Percentiles rank a stretch among this genome's conserved stretches.
phyloP scores from a whole-genome alignment of 1,140 invertebrate genomes.

The Probaryconus sp. region DNA sequence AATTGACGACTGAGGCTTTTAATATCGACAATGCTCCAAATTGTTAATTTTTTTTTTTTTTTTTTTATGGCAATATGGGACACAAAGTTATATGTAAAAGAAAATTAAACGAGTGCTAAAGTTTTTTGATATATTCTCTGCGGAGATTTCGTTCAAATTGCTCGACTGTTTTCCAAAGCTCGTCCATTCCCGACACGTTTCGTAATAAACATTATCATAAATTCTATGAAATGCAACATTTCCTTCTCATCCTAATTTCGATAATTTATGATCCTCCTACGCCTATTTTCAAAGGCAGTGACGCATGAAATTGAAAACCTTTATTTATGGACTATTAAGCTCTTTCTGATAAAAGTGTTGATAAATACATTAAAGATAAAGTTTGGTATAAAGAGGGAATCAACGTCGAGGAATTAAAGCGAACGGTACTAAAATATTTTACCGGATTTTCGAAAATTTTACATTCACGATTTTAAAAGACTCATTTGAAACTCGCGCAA shows the following conservation, averaged over 20 bases:
- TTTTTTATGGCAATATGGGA: too few relatives aligned
- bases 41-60: too few relatives aligned
- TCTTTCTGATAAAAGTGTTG: conserved; percentile 9
- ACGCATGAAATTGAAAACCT: conserved; percentile 41
- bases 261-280: conserved; percentile 20
- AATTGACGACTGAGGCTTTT: too few relatives aligned
- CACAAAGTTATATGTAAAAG: too few relatives aligned
- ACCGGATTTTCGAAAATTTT: too few relatives aligned
- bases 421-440: too few relatives aligned
- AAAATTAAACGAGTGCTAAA: conserved; percentile 2
- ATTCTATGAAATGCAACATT: conserved; percentile 30
- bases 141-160: conserved; percentile 6
- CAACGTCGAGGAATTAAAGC: too few relatives aligned
- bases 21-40: too few relatives aligned
- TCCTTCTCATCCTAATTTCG: not conserved
- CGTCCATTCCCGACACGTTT: not conserved
- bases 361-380: conserved; percentile 7
- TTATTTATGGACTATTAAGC: conserved; percentile 1
- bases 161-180: conserved; percentile 1
- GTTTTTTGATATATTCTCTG: not conserved
- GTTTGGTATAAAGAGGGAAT: too few relatives aligned
- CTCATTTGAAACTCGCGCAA: too few relatives aligned
- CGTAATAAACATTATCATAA: conserved; percentile 34
- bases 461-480: too few relatives aligned
- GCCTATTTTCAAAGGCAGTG: conserved; percentile 20